Conservation (phyloP, 2,797 vertebrate species). For the Poecilia wingei region DNA sequence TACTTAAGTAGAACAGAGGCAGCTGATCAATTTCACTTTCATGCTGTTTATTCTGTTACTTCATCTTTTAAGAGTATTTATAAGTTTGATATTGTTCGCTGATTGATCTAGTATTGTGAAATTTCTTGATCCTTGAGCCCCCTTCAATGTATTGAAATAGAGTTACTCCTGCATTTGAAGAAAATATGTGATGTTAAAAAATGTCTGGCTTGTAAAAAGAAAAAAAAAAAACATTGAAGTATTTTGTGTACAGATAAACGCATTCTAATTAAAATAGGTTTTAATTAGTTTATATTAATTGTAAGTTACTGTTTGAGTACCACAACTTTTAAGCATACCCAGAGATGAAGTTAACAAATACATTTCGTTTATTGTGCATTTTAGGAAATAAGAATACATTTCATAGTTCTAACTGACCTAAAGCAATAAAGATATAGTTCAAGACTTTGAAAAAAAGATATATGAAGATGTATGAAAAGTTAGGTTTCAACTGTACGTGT, state of each 20-base stretch:
- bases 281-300: background rate
- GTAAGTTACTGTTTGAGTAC: background rate
- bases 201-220: background rate
- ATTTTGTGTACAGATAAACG: background rate
- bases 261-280: background rate
- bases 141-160: background rate
- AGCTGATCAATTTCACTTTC: constrained; percentile 14
- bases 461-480: background rate
- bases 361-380: background rate
- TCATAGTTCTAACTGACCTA: background rate
- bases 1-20: background rate
- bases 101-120: background rate
- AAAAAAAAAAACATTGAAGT: background rate
- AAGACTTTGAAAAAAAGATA: background rate
- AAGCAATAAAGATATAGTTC: background rate
- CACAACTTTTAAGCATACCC: background rate
- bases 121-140: background rate
- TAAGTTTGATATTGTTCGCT: background rate
- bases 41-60: background rate
- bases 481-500: background rate
- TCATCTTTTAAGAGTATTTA: background rate
- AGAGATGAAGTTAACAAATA: background rate
- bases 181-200: background rate
- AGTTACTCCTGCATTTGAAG: background rate
- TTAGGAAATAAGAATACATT: background rate